These are phyloP conservation scores for Hoplias malabaricus DNA, from an alignment of 2,113 vertebrate genomes.

Conservation along the genomic window DNA sequence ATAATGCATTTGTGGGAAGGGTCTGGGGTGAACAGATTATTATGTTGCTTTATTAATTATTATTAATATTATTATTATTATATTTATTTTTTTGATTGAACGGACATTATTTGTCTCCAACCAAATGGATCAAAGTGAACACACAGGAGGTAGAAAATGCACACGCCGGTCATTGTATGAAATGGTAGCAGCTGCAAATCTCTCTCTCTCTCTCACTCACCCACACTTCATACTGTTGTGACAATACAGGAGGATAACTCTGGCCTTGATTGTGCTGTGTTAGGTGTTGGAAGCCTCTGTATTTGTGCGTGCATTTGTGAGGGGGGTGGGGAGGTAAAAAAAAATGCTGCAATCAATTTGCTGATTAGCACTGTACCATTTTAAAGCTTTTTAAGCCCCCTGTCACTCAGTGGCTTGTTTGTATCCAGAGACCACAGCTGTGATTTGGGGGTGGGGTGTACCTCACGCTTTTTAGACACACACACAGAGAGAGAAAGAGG, in stretches of 20 bases:
- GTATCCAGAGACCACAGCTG: slow-evolving; percentile 39
- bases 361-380: slow-evolving; percentile 49
- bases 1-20: too few species aligned
- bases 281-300: slow-evolving; percentile 33
- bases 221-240: slow-evolving; percentile 28
- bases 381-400: too few species aligned
- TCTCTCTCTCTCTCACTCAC: slow-evolving; percentile 1
- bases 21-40: too few species aligned
- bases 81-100: too few species aligned
- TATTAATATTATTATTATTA: too few species aligned
- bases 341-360: slow-evolving; percentile 52
- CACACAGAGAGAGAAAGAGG: slow-evolving; percentile 44
- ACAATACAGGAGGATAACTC: slow-evolving; percentile 12
- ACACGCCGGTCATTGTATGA: slow-evolving; percentile 17
- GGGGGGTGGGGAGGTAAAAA: slow-evolving; percentile 7
- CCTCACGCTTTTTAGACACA: slow-evolving; percentile 17
- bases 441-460: slow-evolving; percentile 20
- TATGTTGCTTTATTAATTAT: too few species aligned
- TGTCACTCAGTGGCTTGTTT: slow-evolving; percentile 17
- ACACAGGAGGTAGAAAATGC: slow-evolving; percentile 16
- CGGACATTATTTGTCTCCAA: slow-evolving; percentile 4
- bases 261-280: slow-evolving; percentile 39
- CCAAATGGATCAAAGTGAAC: slow-evolving; percentile 6
- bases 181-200: slow-evolving; percentile 33
- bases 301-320: not conserved